Conservation (phyloP, 2,113 vertebrate genomes). For the Myotis brandtii region DNA sequence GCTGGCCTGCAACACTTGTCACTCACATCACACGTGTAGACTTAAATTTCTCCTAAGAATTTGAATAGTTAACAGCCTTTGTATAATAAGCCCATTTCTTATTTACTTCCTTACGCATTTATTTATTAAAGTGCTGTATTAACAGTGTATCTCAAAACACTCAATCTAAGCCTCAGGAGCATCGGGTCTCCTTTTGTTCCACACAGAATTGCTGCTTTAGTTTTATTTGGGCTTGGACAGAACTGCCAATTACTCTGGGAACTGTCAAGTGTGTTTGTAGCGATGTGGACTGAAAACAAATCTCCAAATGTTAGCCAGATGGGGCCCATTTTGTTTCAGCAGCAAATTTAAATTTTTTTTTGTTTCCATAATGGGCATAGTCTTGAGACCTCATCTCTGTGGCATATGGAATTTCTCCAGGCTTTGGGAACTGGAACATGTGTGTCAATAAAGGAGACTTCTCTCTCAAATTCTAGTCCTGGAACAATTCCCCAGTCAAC, state of each 20-base stretch:
- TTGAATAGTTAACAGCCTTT: background rate
- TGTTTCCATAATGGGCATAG: constrained; percentile 41
- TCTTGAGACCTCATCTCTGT: constrained; percentile 55
- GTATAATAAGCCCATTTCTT: background rate
- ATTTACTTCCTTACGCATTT: background rate
- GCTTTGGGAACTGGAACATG: constrained; percentile 48
- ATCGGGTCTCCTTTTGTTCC: constrained; percentile 6
- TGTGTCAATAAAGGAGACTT: constrained; percentile 24
- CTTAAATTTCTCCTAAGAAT: background rate
- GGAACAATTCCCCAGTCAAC: background rate
- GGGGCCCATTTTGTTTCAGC: constrained; percentile 58
- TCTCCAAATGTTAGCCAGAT: constrained; percentile 70
- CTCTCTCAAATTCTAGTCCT: background rate
- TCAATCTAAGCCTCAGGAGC: background rate
- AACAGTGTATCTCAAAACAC: constrained; percentile 20
- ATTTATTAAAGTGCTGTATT: background rate
- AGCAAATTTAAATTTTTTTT: constrained; percentile 44
- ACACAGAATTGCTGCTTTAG: background rate
- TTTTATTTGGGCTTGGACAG: constrained; percentile 54
- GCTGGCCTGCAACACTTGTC: background rate
- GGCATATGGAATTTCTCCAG: constrained; percentile 56
- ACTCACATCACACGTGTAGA: background rate
- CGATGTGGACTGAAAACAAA: constrained; percentile 52
- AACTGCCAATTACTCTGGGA: constrained; percentile 48
- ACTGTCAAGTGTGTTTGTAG: constrained; percentile 25